Percentiles rank a stretch among this genome's conserved stretches.
These are phyloP conservation scores for Bombyx huttoni DNA, from an alignment of 2,888 invertebrate species.

Conservation along the genomic window DNA sequence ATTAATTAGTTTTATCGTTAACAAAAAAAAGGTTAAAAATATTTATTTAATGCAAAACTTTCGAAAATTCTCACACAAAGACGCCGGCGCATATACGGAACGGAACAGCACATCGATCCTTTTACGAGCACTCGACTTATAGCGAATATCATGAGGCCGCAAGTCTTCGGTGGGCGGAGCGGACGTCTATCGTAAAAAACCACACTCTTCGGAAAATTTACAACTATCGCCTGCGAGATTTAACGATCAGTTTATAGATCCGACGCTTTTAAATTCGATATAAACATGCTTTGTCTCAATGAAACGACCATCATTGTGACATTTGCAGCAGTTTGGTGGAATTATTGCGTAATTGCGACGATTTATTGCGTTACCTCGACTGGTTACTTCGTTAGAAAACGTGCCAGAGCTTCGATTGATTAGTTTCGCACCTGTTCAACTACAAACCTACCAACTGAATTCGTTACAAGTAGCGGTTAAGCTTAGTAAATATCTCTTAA, in stretches of 20 bases:
- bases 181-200: constrained; percentile 56
- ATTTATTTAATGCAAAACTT: background rate
- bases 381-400: constrained; percentile 1
- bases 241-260: constrained; percentile 69
- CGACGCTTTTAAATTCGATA: constrained; percentile 55
- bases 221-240: constrained; percentile 62
- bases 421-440: constrained; percentile 2
- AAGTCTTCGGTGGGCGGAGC: constrained; percentile 60
- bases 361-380: constrained; percentile 20
- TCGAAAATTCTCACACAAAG: background rate
- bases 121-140: constrained; percentile 51
- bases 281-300: constrained; percentile 57
- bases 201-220: constrained; percentile 57
- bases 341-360: constrained; percentile 25
- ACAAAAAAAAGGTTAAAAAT: background rate
- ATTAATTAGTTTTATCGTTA: background rate
- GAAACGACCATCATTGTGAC: constrained; percentile 35
- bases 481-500: background rate
- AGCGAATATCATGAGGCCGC: constrained; percentile 42
- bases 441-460: background rate
- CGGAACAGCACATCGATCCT: constrained; percentile 12
- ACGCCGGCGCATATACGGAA: constrained; percentile 4
- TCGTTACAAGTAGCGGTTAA: background rate
- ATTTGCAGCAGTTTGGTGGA: constrained; percentile 30
- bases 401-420: background rate